Conservation (phyloP, 2,888 invertebrate genomes). For the Helleia helle region DNA sequence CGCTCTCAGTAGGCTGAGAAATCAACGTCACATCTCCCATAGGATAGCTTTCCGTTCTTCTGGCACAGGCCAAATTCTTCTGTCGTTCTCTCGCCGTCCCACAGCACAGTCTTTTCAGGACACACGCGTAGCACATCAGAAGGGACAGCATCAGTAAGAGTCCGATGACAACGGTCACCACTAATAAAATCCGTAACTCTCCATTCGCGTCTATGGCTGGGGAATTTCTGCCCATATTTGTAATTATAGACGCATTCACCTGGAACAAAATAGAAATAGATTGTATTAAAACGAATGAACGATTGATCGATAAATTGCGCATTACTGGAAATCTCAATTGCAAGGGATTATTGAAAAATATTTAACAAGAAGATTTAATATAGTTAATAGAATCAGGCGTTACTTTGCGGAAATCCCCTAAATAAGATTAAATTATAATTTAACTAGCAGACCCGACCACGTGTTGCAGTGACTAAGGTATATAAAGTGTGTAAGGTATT, state of each 20-base stretch:
- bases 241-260: constrained; percentile 11
- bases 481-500: too few species aligned
- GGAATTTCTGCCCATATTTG: constrained; percentile 52
- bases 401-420: too few species aligned
- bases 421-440: too few species aligned
- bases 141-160: constrained; percentile 75
- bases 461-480: too few species aligned
- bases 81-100: constrained; percentile 61
- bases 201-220: constrained; percentile 61
- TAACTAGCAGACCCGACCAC: too few species aligned
- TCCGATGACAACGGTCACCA: constrained; percentile 74
- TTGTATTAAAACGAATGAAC: background rate
- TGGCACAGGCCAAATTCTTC: constrained; percentile 47
- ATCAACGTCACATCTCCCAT: constrained; percentile 76
- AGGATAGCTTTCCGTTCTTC: constrained; percentile 69
- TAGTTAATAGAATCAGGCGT: too few species aligned
- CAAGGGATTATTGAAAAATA: too few species aligned
- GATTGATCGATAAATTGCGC: background rate
- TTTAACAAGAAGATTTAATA: too few species aligned
- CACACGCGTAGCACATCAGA: constrained; percentile 79
- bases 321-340: background rate
- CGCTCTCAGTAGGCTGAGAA: constrained; percentile 76
- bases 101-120: constrained; percentile 77
- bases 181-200: constrained; percentile 72
- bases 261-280: constrained; percentile 15